Evolutionary conservation across 1,140 invertebrate genomes (phyloP), one percentile per base, ranked within the genome.

Genomic region (Drosophila burlai): DNA sequence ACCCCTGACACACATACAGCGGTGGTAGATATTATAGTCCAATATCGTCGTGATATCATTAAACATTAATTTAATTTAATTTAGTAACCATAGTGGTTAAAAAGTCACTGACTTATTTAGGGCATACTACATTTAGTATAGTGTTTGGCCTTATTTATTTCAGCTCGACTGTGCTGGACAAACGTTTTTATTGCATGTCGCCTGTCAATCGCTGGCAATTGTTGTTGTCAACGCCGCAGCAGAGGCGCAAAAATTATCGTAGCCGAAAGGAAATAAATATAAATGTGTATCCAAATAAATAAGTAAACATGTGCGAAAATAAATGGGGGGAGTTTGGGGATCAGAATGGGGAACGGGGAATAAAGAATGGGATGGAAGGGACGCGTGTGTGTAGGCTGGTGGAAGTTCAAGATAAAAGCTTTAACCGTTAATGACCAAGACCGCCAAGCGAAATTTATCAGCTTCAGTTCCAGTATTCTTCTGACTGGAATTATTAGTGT

Each of bases 201-300:
- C 72, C 72, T 66, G 60, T 76, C 71, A 76, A 76, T 76, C 73
- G 60, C 54, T 60, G 46, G 52, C 71, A 76, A 76, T 76, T 72
- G 60, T 66, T 76, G 79, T 76, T 76, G 79, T 71, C 69, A 50
- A 71, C 76, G 65, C 49, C 61, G 52, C 46, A 40, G 61, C 26
- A 43, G 55, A 43, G 59, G 52, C 21, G 49, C 43, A 59, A 74
- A 81, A 83, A 66, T 83, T 59, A 82, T 79, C 76, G 76, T 65
- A 79, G 72, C 38, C 58, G 50, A 75, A 67, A 74, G 79, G 79
- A 81, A 75, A 79, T 77, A 69, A 82, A 78, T 78, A 82, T 63
- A 75, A 74, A 83, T 79, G 68, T 74, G 67, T 75, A 78, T 77
- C 58, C 66, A 81, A 81, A 76, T 81, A 76, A 81, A 81, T 81